Base-by-base conservation (phyloP, 2,888 invertebrate genomes). In the Crocallis elinguaria region DNA sequence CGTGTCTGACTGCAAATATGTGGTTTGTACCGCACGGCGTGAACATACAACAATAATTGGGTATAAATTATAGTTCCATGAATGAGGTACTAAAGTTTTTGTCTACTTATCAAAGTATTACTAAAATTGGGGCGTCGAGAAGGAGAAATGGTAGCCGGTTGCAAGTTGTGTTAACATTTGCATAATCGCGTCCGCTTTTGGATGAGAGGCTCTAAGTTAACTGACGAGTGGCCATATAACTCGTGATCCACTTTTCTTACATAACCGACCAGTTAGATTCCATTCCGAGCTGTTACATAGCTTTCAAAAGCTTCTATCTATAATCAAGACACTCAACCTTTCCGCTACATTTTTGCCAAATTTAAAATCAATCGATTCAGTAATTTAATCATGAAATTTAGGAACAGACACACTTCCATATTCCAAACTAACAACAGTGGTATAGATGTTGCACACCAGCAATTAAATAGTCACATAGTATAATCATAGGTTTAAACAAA, bases 31-130 rank as follows among this genome's bases (percentile, higher is more conserved):
- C 41, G 41, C 52, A 35, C 16, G 38, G 56, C 52, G 56, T 59
- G 61, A 61, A 52, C 44, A 38, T 35, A 39, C 36, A 43, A 12
- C 13, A 19, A 48, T 63, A 59, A 63, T 63, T 60, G 54, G 54
- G 52, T 43, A 39, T 33, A 52, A 58, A 62, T 62, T 60, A 57
- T 39, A 53, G 35, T 37, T 19, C 41, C 5, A 13, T 16, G 45
- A 45, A 37, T 27, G 54, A 55, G 36, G 45, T 50, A 41, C 29
- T 16, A 35, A 33, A 0, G 12, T 56, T 33, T 62, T 62, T 54
- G 16, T 52, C 29, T 55, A 29, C 25, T 38, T 43, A 42, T 53
- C 33, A n/a, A n/a, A n/a, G n/a, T n/a, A 51, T 50, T 44, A 27
- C 39, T 41, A 17, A 29, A 48, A 53, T 14, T 37, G 32, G 29